Evolutionary conservation across 2,113 vertebrate species (phyloP), one percentile per base, ranked within the genome.

Genomic region (Campylomormyrus tamandua): DNA sequence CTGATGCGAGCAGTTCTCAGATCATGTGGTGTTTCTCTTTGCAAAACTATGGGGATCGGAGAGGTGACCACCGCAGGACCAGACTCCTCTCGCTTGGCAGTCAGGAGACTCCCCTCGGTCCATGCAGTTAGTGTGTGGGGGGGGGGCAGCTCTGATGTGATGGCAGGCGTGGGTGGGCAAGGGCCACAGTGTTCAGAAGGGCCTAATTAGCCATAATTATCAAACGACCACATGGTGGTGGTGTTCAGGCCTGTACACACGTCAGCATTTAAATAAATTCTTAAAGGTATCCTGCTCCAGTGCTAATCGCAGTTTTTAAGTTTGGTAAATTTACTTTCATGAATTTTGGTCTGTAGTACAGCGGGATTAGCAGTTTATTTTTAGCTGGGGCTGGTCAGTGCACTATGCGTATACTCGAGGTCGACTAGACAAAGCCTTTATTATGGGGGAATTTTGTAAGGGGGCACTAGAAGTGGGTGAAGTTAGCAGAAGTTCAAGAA

Each of bases 381-480:
- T 80, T 42, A 42, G 74, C 48, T 53, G 42, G 62, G 74, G 88
- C 50, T 80, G 27, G 49, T 89, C 48, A 39, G 46, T 89, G 48
- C 46, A 56, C 74, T 56, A 66, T 83, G 48, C 49, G 35, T 87
- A 87, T 39, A 53, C 49, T 87, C 15, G 21, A 53, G 31, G 21
- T 62, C 45, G 11, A 62, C 56, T 27, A 74, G 87, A 74, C 50
- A 24, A 50, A 56, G 21, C 48, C 31, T 27, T 53, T 83, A 19
- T 39, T 56, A 31, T 35, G 27, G 27, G 48, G n/a, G 46, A 52
- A 35, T 87, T 53, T 87, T 53, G 50, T 53, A 53, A 58, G 53
- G 80, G 80, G 89, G 46, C 27, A 84, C 66, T 42, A 85, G 11
- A 83, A 13, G 74, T 80, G 66, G 88, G 88, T 31, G 74, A 83